These are phyloP conservation scores for Mesocentrotus franciscanus DNA, from an alignment of 53 echinoderm and acorn worm genomes.

Conservation along the genomic window DNA sequence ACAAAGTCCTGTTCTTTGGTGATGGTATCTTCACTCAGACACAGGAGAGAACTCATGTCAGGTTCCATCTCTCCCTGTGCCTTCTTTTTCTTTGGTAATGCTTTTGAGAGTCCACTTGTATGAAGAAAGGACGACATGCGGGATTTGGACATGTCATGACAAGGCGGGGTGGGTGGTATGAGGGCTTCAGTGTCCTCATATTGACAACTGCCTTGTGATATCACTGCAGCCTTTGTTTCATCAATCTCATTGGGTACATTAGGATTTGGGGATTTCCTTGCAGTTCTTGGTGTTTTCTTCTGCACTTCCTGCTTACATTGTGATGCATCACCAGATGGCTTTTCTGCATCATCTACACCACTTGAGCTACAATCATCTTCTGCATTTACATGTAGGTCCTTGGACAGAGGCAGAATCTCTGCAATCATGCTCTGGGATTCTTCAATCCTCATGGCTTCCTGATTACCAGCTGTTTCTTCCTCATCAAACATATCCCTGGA, in stretches of 20 bases:
- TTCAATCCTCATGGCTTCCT: neutral
- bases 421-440: conserved; percentile 18
- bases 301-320: neutral
- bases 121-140: neutral
- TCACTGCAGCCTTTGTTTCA: neutral
- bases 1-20: neutral
- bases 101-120: neutral
- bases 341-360: neutral
- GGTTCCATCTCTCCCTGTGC: neutral
- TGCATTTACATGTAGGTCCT: neutral
- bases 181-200: conserved; percentile 55
- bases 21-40: neutral
- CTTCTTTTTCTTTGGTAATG: neutral
- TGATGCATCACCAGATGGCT: neutral
- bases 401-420: conserved; percentile 10
- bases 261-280: neutral
- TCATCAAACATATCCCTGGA: conserved; percentile 64
- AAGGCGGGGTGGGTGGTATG: conserved; percentile 62
- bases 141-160: conserved; percentile 43
- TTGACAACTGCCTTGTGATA: conserved; percentile 30
- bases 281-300: neutral
- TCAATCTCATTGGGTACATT: neutral
- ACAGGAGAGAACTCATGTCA: conserved; percentile 29
- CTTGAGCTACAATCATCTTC: neutral
- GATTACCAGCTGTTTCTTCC: neutral